These are phyloP conservation scores for Helicolenus hilgendorfi DNA, from an alignment of 2,797 vertebrate species.

Conservation along the genomic window DNA sequence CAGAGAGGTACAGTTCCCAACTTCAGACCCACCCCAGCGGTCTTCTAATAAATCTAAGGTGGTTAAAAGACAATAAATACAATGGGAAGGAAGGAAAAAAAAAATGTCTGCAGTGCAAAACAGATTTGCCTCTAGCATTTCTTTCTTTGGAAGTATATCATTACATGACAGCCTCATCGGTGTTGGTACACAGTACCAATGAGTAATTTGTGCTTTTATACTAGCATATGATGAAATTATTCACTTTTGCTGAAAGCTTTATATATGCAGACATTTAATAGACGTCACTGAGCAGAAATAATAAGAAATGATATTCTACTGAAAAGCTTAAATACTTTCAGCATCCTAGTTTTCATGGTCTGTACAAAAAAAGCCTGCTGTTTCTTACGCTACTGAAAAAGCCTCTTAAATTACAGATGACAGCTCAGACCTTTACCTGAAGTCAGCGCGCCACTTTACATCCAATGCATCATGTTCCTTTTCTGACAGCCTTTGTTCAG, in stretches of 20 bases:
- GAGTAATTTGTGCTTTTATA: background rate
- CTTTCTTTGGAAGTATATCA: background rate
- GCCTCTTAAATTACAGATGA: background rate
- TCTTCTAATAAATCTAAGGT: background rate
- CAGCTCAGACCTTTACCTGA: constrained; percentile 12
- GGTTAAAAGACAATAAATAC: background rate
- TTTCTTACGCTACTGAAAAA: background rate
- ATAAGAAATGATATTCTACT: background rate
- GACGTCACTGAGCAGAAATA: background rate
- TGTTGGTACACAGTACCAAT: background rate
- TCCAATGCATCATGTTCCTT: background rate
- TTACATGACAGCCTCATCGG: background rate
- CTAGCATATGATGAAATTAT: background rate
- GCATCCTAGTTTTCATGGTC: background rate
- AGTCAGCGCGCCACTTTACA: background rate
- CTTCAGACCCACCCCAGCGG: background rate
- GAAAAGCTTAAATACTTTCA: background rate
- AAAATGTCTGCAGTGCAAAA: background rate
- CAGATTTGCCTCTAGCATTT: background rate
- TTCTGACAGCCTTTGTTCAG: background rate
- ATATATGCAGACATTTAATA: background rate
- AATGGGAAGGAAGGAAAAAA: background rate
- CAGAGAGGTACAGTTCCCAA: background rate
- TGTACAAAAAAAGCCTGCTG: background rate
- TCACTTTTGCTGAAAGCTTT: background rate